Evolutionary conservation across 2,113 vertebrate species (phyloP), one percentile per base, ranked within the genome.

Genomic region (Ornithorhynchus anatinus): DNA sequence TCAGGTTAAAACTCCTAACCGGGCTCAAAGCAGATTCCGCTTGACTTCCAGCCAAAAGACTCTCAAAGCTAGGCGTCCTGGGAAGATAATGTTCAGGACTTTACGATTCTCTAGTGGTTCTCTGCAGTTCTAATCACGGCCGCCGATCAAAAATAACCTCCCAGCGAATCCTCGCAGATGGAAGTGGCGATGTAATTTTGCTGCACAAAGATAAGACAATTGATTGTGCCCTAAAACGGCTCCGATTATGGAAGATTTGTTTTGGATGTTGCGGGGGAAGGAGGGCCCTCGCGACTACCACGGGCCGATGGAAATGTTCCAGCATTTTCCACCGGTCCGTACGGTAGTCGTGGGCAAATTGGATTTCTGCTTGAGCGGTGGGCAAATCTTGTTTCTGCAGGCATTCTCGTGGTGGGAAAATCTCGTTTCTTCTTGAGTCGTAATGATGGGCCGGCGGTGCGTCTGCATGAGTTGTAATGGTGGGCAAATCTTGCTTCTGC

Each of bases 61-160:
- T 75, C 42, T 77, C 11, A 31, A 22, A 69, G 1, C 11, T 23
- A 71, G 79, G 5, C 36, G 39, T 72, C 56, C 57, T 53, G 51
- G 44, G 44, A 86, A 44, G 56, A 57, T 61, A 73, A 76, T 72
- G 45, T 54, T 60, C 48, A 27, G 35, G 83, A 16, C 54, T 60
- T 86, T 73, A 79, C 23, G 35, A 57, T 82, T 84, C 74, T 54
- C 62, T 45, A 67, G 68, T 32, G 52, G 11, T 65, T 80, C 69
- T 10, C 54, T 76, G 59, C 14, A 3, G n/a, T 56, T 83, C 43
- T 79, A 80, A 90, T 87, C 71, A 57, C 54, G 51, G 23, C 7
- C 37, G 85, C 60, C 43, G 40, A 64, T 71, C 32, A 44, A 78
- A n/a, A 84, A 59, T 51, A 44, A 29, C 47, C 31, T 84, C 42